Percentiles rank a stretch among this genome's conserved stretches.
Conservation (phyloP, 2,113 vertebrate species). For the Tichodroma muraria region DNA sequence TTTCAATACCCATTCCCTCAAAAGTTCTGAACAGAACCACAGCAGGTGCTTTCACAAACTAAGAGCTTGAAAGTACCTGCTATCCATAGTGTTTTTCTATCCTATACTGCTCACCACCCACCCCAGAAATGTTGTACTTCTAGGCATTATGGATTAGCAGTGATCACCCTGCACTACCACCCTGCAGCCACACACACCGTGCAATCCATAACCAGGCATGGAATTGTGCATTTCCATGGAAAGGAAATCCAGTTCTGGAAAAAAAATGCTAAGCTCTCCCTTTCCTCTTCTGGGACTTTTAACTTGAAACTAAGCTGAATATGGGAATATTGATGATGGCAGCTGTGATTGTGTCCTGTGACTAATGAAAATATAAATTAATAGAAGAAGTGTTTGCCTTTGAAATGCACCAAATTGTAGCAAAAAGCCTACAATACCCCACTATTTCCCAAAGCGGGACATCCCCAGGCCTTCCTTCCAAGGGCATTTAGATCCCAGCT, state of each 20-base stretch:
- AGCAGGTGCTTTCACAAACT: not conserved
- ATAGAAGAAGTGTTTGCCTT: not conserved
- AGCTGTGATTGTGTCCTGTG: not conserved
- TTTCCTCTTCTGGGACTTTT: not conserved
- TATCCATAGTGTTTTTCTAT: not conserved
- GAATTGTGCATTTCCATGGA: not conserved
- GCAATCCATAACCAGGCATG: not conserved
- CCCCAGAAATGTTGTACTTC: not conserved
- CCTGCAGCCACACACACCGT: not conserved
- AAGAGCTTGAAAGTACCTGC: not conserved
- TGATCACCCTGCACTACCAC: not conserved
- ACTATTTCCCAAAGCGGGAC: not conserved
- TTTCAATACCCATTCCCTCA: not conserved
- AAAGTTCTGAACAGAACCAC: not conserved
- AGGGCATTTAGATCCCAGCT: not conserved
- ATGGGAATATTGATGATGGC: not conserved
- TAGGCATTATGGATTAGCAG: not conserved
- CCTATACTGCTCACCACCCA: rapidly evolving
- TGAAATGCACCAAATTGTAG: not conserved
- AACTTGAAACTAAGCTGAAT: not conserved
- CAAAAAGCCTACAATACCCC: not conserved
- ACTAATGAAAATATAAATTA: constrained; percentile 8
- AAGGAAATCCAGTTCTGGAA: not conserved
- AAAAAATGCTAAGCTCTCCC: not conserved
- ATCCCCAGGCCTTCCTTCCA: not conserved